These are phyloP conservation scores for Drosophila pseudotakahashii DNA, from an alignment of 2,888 invertebrate species.

Conservation along the genomic window DNA sequence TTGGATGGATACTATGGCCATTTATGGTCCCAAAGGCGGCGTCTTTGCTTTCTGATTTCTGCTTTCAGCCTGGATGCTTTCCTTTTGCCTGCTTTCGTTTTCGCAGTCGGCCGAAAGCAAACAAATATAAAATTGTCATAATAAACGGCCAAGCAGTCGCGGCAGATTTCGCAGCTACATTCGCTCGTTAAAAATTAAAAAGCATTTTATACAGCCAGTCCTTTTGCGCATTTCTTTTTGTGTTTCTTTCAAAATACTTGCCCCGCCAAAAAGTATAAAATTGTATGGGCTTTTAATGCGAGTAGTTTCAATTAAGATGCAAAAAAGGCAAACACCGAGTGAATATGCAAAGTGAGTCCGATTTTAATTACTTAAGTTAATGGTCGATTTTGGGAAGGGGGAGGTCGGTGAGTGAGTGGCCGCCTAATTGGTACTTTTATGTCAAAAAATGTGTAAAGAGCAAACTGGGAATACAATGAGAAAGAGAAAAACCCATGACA, in stretches of 20 bases:
- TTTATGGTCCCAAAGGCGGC: conserved; percentile 68
- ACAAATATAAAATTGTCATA: conserved; percentile 71
- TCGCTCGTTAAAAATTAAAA: conserved; percentile 72
- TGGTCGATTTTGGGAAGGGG: conserved; percentile 27
- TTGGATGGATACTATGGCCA: conserved; percentile 58
- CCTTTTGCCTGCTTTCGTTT: conserved; percentile 62
- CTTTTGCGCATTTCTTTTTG: conserved; percentile 19
- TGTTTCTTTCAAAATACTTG: conserved; percentile 33
- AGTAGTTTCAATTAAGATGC: conserved; percentile 73
- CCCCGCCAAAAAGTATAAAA: conserved; percentile 38
- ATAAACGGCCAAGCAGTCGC: conserved; percentile 57
- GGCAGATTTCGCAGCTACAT: conserved; percentile 39
- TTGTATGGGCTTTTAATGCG: conserved; percentile 55
- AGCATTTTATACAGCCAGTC: conserved; percentile 53
- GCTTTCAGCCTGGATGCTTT: conserved; percentile 24
- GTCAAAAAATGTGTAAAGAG: conserved; percentile 39
- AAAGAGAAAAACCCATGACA: conserved; percentile 44
- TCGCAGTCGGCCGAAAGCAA: conserved; percentile 52
- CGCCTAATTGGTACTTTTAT: conserved; percentile 70
- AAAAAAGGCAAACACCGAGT: conserved; percentile 41
- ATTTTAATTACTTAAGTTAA: conserved; percentile 72
- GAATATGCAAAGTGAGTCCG: conserved; percentile 51
- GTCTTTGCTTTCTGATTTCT: conserved; percentile 47
- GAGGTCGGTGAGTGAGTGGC: conserved; percentile 49
- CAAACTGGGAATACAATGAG: conserved; percentile 14